A percentile compares a stretch with the other conserved stretches of the same genome.
Conservation (phyloP, 1,140 invertebrate genomes). For the Bombus vancouverensis region DNA sequence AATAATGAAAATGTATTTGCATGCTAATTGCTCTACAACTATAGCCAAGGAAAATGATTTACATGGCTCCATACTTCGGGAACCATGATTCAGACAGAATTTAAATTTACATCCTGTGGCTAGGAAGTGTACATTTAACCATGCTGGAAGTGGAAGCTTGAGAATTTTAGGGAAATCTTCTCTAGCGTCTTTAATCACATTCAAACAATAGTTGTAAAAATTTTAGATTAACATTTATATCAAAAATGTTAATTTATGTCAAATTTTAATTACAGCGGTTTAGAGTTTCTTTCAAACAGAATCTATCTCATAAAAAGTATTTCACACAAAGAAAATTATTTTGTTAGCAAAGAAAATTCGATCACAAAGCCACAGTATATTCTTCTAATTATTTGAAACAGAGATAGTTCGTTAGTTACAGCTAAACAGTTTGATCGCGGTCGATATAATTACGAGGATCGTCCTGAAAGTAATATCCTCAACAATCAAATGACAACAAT, state of each 20-base stretch:
- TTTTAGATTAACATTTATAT: neutral
- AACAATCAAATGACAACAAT: no score
- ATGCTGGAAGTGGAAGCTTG: neutral
- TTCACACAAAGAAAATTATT: no score
- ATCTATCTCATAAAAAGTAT: no score
- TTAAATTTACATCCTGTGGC: slow-evolving; percentile 42
- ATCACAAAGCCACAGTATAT: no score
- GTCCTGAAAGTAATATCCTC: no score
- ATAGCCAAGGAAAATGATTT: slow-evolving; percentile 50
- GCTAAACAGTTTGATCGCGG: no score
- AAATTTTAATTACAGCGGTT: neutral
- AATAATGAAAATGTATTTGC: slow-evolving; percentile 58
- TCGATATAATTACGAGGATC: no score
- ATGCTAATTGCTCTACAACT: slow-evolving; percentile 42
- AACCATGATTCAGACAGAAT: slow-evolving; percentile 32
- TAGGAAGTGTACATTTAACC: slow-evolving; percentile 1
- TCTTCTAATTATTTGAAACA: no score
- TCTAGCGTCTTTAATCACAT: neutral
- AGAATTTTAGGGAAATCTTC: slow-evolving; percentile 8
- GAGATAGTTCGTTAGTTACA: no score
- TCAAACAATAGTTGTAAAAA: neutral
- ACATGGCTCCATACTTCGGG: slow-evolving; percentile 24
- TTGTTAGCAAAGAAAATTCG: no score
- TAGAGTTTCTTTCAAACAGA: no score
- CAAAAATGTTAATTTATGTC: neutral